Base-by-base conservation (phyloP, 2,797 vertebrate species). In the Monodelphis domestica region DNA sequence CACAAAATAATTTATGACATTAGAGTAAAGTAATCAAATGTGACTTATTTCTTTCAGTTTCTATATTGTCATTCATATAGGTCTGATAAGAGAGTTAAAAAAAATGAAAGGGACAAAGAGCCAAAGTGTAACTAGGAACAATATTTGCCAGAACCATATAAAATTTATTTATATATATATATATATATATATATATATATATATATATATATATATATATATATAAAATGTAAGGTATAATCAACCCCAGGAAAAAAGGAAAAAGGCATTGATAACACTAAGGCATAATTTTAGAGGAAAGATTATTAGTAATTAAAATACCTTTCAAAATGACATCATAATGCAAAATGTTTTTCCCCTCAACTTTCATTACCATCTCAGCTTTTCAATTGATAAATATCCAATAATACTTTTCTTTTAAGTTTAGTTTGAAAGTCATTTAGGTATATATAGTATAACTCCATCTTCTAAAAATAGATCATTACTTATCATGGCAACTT, bases 1-100 rank as follows among this genome's bases (percentile, higher is more conserved):
- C 5, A 45, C 45, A 50, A 38, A 84, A 50, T 45, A 70, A 84
- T 11, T 45, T 26, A 50, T 84, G 38, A 50, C 70, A 84, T 26
- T 84, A 84, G n/a, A 54, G 26, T 53, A 45, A 2, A 24, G 26
- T 89, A 84, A 12, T 92, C 91, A 54, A 70, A 87, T n/a, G 55
- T 21, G 7, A 70, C n/a, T 93, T 14, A 45, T 30, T 90, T 92
- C 55, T 30, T 90, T 92, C 55, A 92, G 5, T 54, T 78, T 89
- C 38, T 0, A 87, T 89, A 30, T 15, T 38, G 33, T 30, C 21
- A 52, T 45, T 93, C 45, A 84, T 78, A 63, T 24, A 87, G 3
- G 45, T 93, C 55, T 45, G 7, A 56, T 38, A 38, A 92, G 53
- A 91, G 45, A 90, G 15, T 53, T 93, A 21, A 78, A 54, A 45